Base-by-base conservation (phyloP, 2,797 vertebrate species). In the Diceros bicornis region DNA sequence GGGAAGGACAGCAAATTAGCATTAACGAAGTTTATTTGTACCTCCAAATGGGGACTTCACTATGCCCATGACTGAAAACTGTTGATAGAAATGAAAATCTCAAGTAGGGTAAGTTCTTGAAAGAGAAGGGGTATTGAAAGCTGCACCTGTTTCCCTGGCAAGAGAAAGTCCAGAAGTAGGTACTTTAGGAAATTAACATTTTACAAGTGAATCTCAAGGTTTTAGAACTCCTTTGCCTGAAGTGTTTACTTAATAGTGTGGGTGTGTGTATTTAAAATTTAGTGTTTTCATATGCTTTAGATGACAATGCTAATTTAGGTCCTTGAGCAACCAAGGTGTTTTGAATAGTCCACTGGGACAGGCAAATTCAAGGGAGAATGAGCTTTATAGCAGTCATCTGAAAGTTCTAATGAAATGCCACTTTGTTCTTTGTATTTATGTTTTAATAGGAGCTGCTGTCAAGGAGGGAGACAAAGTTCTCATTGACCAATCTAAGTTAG, bases 401-500 rank as follows among this genome's bases (percentile, higher is more conserved):
- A 68, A 96, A 2, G 0, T 96, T 93, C 94, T 83, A 89, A 52
- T 95, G 89, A 98, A 79, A 91, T 66, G 66, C 6, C 83, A 47
- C 0, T 95, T 97, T 90, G 79, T 98, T 14, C 0, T 97, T 97
- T 93, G 18, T 79, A 7, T 82, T 50, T 87, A 10, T 95, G n/a
- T 69, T 89, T 97, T 85, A 55, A 59, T 77, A 98, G 99, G 99
- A 98, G 99, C 98, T 64, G 50, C 98, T 82, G 99, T 99, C 83
- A 98, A 98, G 91, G 99, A 99, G 98, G 99, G 99, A 97, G 98
- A 98, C 78, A 99, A 98, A 96, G 98, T 99, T 55, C 44, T 99
- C 86, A 99, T 99, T 94, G 99, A 99, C 86, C 98, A 98, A 94
- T 98, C 98, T 84, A 99, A 99, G 97, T 98, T 99, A 92, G 99